Percentiles rank a stretch among this genome's conserved stretches.
phyloP scores from a whole-genome alignment of 2,113 vertebrate species.

The Gopherus flavomarginatus region DNA sequence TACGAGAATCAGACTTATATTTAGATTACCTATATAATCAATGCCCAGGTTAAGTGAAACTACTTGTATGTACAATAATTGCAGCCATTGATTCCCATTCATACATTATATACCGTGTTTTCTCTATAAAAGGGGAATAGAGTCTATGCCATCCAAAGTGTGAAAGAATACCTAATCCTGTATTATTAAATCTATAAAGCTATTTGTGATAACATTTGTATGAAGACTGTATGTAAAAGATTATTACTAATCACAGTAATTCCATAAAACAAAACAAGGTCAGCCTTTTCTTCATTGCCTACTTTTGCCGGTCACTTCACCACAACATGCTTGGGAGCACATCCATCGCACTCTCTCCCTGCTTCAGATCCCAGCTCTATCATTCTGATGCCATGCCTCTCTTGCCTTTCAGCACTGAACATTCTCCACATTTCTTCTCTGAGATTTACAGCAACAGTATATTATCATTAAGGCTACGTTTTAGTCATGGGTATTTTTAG shows the following conservation, averaged over 20 bases:
- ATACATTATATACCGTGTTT: constrained; percentile 18
- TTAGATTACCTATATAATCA: constrained; percentile 40
- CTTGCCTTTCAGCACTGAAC: background rate
- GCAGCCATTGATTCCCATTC: constrained; percentile 45
- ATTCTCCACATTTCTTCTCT: background rate
- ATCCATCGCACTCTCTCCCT: background rate
- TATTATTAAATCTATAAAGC: background rate
- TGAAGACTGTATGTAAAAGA: background rate
- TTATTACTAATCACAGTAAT: background rate
- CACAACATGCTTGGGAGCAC: background rate
- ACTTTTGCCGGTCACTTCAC: background rate
- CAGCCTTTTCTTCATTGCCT: background rate
- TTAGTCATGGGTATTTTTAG: too few relatives aligned
- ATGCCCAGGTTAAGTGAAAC: constrained; percentile 11
- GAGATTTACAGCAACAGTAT: background rate
- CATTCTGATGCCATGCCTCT: background rate
- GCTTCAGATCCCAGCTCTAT: background rate
- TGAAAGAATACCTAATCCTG: background rate
- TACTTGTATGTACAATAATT: constrained; percentile 35
- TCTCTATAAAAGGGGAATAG: background rate
- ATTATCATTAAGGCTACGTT: background rate
- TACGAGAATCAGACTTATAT: constrained; percentile 57
- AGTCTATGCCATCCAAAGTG: background rate
- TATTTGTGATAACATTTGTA: background rate
- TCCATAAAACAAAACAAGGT: background rate